Evolutionary conservation across 2,113 vertebrate genomes (phyloP).

Genomic region (Larimichthys crocea): DNA sequence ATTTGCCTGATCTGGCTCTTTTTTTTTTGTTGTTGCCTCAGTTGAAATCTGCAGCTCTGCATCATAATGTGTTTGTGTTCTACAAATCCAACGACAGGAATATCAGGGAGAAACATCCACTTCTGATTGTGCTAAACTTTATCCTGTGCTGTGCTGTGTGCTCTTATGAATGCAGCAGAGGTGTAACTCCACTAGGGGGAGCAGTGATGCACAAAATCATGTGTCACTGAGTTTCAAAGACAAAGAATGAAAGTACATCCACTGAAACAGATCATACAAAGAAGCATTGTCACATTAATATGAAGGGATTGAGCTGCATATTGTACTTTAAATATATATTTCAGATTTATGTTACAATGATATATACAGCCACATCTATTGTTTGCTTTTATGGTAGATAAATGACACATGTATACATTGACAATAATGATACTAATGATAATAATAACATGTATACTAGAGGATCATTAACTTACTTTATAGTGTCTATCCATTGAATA

Average conservation of each 20-base stretch:
- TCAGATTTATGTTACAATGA: not conserved
- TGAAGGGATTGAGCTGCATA: not conserved
- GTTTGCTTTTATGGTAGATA: not conserved
- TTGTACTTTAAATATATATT: not conserved
- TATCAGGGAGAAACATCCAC: conserved; percentile 3
- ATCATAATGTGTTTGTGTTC: not conserved
- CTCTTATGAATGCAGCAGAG: conserved; percentile 30
- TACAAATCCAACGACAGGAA: not conserved
- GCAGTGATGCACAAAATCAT: conserved; percentile 53
- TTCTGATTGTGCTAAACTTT: not conserved
- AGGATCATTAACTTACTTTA: not conserved
- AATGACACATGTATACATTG: not conserved
- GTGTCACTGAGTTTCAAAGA: not conserved
- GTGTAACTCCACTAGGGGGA: conserved; percentile 49
- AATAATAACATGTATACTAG: not conserved
- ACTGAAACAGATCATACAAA: not conserved
- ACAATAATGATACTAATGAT: no score
- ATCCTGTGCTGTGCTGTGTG: not conserved
- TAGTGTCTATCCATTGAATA: not conserved
- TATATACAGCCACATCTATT: not conserved
- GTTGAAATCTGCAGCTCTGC: conserved; percentile 35
- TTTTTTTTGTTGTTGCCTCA: not conserved
- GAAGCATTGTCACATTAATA: not conserved
- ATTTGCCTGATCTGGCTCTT: conserved; percentile 21
- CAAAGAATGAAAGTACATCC: conserved; percentile 11